Evolutionary conservation across 2,797 vertebrate genomes (phyloP).

Genomic region (Agapornis canus): DNA sequence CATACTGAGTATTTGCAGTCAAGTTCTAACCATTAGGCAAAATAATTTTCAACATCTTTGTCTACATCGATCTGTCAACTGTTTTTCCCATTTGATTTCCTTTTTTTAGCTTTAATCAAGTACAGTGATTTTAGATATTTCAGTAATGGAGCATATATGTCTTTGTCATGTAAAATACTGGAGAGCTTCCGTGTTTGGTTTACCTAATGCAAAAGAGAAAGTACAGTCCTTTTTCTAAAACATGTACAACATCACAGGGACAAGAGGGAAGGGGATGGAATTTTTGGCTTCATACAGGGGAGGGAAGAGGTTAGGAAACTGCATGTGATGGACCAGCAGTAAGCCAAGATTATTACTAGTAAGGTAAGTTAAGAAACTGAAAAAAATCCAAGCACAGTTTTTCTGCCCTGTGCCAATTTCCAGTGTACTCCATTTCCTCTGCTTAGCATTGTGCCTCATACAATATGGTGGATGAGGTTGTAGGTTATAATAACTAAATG

Average conservation of each 20-base stretch:
- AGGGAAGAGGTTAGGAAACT: not conserved
- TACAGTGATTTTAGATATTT: not conserved
- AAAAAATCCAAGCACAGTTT: not conserved
- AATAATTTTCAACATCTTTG: not conserved
- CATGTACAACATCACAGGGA: not conserved
- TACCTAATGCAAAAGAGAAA: constrained; percentile 10
- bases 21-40: not conserved
- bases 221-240: constrained; percentile 17
- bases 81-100: not conserved
- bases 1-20: not conserved
- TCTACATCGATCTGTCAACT: not conserved
- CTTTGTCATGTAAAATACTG: not conserved
- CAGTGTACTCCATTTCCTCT: not conserved
- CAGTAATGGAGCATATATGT: not conserved
- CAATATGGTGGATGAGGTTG: not conserved
- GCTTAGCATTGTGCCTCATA: not conserved
- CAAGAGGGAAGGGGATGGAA: not conserved
- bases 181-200: not conserved
- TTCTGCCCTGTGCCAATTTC: not conserved
- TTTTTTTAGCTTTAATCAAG: not conserved
- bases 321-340: not conserved
- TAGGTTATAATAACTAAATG: not conserved
- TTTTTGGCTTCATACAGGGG: not conserved
- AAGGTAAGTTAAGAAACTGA: not conserved
- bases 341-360: not conserved